Evolutionary conservation across 2,113 vertebrate genomes (phyloP).

Genomic region (Vanacampus margaritifer): DNA sequence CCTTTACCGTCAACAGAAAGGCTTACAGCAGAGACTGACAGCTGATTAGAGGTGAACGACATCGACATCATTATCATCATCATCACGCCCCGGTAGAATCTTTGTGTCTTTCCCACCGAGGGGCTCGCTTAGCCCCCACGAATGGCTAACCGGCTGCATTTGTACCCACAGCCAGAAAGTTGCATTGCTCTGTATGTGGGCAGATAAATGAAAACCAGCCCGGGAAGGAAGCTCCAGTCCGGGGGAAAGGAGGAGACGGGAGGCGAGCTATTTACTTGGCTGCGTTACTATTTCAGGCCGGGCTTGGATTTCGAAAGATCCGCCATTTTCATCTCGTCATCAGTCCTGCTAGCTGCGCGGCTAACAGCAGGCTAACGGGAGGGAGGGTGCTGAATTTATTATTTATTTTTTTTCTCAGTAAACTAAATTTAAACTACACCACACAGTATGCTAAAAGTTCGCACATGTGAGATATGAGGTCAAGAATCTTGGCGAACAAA

Average conservation of each 20-base stretch:
- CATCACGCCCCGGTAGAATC: slow-evolving; percentile 16
- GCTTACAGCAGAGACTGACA: slow-evolving; percentile 30
- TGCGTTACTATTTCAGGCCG: slow-evolving; percentile 78
- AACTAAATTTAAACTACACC: neutral
- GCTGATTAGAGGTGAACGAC: slow-evolving; percentile 20
- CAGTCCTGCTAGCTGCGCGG: slow-evolving; percentile 66
- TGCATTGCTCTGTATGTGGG: neutral
- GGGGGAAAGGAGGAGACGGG: slow-evolving; percentile 1
- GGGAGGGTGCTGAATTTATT: neutral
- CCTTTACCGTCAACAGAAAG: neutral
- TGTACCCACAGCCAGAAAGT: neutral
- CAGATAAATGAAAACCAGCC: neutral
- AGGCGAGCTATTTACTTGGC: neutral
- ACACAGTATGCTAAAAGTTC: neutral
- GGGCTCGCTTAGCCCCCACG: neutral
- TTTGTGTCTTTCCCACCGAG: slow-evolving; percentile 27
- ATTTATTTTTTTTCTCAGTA: too few relatives aligned
- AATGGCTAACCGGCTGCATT: neutral
- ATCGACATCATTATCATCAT: neutral
- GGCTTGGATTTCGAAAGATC: slow-evolving; percentile 96
- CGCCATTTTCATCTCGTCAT: slow-evolving; percentile 96
- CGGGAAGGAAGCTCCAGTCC: neutral
- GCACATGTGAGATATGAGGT: neutral
- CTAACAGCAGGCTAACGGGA: slow-evolving; percentile 42
- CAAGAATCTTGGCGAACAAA: neutral